Evolutionary conservation across 2,888 invertebrate genomes (phyloP).

Genomic region (Elegia similella): DNA sequence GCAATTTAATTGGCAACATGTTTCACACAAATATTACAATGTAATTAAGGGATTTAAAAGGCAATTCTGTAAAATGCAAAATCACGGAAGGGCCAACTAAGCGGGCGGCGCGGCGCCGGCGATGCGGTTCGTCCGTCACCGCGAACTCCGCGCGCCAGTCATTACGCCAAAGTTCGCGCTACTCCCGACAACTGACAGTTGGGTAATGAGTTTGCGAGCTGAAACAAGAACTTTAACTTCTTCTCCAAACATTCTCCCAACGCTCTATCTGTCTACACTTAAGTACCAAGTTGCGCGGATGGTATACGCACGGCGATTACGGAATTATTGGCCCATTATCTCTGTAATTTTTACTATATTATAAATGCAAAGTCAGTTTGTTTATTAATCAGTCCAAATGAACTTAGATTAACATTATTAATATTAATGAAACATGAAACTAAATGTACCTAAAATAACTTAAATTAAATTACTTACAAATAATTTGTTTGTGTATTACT

Average conservation of each 20-base stretch:
- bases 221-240: constrained; percentile 45
- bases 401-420: too few species aligned
- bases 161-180: constrained; percentile 51
- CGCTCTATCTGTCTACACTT: constrained; percentile 21
- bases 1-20: too few species aligned
- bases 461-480: too few species aligned
- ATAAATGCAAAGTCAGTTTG: too few species aligned
- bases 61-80: not conserved
- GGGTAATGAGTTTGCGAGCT: constrained; percentile 59
- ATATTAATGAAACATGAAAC: too few species aligned
- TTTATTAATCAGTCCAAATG: too few species aligned
- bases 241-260: constrained; percentile 23
- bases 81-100: not conserved
- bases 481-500: too few species aligned
- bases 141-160: constrained; percentile 52
- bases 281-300: constrained; percentile 18
- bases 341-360: too few species aligned
- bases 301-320: not conserved
- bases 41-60: too few species aligned
- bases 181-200: constrained; percentile 59
- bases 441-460: too few species aligned
- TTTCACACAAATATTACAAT: too few species aligned
- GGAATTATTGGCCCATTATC: not conserved
- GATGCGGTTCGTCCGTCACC: constrained; percentile 20
- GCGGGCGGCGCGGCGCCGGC: not conserved